phyloP scores from a whole-genome alignment of 2,797 vertebrate genomes.

The Glossophaga mutica region DNA sequence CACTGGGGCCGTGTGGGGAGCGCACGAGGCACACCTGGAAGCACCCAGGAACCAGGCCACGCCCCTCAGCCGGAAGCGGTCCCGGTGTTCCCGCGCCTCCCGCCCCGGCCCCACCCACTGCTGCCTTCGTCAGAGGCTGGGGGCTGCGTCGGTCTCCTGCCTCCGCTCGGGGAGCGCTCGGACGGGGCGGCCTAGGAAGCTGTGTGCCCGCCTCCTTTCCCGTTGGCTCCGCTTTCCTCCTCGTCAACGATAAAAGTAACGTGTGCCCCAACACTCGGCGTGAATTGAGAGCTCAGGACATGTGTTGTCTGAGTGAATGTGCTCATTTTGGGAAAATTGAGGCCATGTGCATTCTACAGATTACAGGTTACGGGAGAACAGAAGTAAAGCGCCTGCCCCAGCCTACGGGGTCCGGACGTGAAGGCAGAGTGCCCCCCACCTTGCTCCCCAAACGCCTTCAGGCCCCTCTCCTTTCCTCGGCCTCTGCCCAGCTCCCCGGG shows the following conservation, averaged over 20 bases:
- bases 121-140: not conserved
- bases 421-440: too few species aligned
- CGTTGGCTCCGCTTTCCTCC: not conserved
- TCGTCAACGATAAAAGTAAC: not conserved
- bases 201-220: not conserved
- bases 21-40: not conserved
- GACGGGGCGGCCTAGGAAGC: not conserved
- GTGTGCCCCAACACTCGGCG: not conserved
- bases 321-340: not conserved
- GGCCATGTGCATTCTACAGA: not conserved
- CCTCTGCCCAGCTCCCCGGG: not conserved
- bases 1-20: not conserved
- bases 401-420: not conserved
- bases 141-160: not conserved
- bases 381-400: not conserved
- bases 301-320: not conserved
- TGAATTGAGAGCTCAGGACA: not conserved
- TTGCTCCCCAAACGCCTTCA: not conserved
- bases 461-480: not conserved
- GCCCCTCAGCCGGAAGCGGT: fast-evolving
- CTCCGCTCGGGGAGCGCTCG: not conserved
- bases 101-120: too few species aligned
- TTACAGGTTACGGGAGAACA: not conserved
- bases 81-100: too few species aligned
- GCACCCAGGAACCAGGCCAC: not conserved